Base-by-base conservation (phyloP, 2,113 vertebrate species). In the Zapus hudsonius region DNA sequence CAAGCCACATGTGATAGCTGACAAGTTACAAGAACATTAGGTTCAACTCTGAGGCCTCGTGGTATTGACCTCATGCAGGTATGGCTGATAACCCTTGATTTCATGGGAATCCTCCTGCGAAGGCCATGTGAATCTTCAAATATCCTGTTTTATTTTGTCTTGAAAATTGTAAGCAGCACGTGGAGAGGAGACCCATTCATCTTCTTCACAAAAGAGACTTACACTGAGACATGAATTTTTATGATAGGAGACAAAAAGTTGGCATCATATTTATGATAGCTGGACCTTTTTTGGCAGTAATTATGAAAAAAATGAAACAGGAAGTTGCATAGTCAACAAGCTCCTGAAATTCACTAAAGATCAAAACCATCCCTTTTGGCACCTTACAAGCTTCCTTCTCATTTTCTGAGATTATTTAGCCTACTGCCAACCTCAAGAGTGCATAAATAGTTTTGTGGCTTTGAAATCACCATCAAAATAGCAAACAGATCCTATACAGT, bases 341-440 rank as follows among this genome's bases (percentile, higher is more conserved):
- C 95, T 97, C 75, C 82, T 94, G 91, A 96, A 96, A 97, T 95
- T 97, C 94, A 84, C 84, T 55, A 90, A 63, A 95, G 96, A 98
- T 97, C 95, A 97, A 98, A 97, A 98, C 96, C 96, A 27, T 93
- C 69, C 91, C 89, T 94, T 76, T 96, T 94, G 96, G 92, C 94
- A 97, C 91, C 97, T 97, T 94, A 97, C 97, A 98, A 92, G 40
- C 80, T 96, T 86, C 44, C 61, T 63, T 96, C 90, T 94, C 96
- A 96, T 97, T 98, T 98, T 97, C 95, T 86, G 93, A 97, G 95
- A 95, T 98, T 97, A 95, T 97, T 97, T 97, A 97, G 97, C 95
- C 95, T 84, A 38, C 92, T 97, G 95, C 94, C 96, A 98, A 95
- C 97, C 92, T 97, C 74, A 94, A 89, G 69, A 96, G 76, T 96